Base-by-base conservation (phyloP, 2,797 vertebrate genomes). In the Poeciliopsis infans region DNA sequence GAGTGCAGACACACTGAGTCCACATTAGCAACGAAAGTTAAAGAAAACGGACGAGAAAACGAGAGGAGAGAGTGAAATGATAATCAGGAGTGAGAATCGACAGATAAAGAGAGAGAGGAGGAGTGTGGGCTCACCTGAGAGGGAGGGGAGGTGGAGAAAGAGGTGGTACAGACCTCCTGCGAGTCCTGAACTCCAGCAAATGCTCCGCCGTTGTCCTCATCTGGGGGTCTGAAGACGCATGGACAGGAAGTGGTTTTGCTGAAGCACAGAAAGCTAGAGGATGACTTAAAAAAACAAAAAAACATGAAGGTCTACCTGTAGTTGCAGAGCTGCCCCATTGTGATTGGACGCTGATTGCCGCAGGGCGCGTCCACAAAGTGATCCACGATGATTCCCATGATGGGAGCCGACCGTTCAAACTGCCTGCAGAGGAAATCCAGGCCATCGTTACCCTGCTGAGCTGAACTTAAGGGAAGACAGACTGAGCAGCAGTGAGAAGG, bases 351-450 rank as follows among this genome's bases (percentile, higher is more conserved):
- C 96, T 98, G 97, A 93, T 96, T 96, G 91, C 96, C 89, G 77
- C 96, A 96, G 84, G 98, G 97, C 89, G 97, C 97, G 92, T 99
- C 98, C 94, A 99, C 97, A 90, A 99, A 99, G 94, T 99, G 98
- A 94, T 99, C 98, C 91, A 98, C 98, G 79, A 99, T 99, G 94
- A 99, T 99, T 74, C 98, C 98, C 98, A 99, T 98, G 95, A 99
- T 99, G 39, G 98, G 98, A 84, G 96, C 97, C 2, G 97, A 97
- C 90, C 97, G 96, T 92, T 99, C 98, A 94, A 98, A 98, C 92
- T 99, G 98, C 93, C 98, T 99, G 96, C 83, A 79, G 71, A 57
- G 16, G 20, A 33, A 10, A 69, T 51, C 7, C 2, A 0, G 47
- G 12, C 11, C 12, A 1, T 31, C 28, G 57, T 28, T 31, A 15